phyloP scores from a whole-genome alignment of 2,797 vertebrate genomes.

The Amniataba percoides region DNA sequence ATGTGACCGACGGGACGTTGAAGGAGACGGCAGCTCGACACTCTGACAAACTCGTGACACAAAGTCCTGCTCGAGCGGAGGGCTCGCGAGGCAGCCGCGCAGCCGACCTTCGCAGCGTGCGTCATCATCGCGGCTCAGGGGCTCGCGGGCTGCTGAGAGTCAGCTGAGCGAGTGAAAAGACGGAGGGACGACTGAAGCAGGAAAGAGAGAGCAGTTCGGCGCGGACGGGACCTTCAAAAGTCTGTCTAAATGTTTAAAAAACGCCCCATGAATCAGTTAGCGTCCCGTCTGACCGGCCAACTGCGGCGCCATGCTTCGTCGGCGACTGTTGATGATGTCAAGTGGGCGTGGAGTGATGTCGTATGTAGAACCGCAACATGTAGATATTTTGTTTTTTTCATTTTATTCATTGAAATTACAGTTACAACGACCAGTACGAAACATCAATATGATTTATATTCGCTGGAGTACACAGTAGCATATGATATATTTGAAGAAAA shows the following conservation, averaged over 20 bases:
- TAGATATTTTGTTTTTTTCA: not conserved
- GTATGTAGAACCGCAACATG: not conserved
- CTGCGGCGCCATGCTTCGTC: conserved; percentile 43
- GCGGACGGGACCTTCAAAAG: fast-evolving
- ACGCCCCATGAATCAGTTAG: not conserved
- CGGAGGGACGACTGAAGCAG: fast-evolving
- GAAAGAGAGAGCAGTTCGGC: fast-evolving
- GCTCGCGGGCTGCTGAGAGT: not conserved
- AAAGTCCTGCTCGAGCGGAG: conserved; percentile 3
- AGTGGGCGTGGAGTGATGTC: conserved; percentile 24
- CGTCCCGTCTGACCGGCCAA: fast-evolving
- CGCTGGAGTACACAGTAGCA: no score
- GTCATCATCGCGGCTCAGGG: conserved; percentile 61
- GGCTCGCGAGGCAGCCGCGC: conserved; percentile 17
- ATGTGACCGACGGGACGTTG: not conserved
- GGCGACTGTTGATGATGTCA: conserved; percentile 68
- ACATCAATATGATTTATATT: no score
- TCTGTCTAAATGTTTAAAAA: not conserved
- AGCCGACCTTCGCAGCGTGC: conserved; percentile 68
- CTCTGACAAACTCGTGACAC: not conserved
- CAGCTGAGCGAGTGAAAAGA: not conserved
- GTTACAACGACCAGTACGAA: no score
- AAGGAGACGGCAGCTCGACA: not conserved
- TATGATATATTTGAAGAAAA: no score
- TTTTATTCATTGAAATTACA: not conserved